Evolutionary conservation across 2,113 vertebrate genomes (phyloP).

Genomic region (Toxotes jaculatrix): DNA sequence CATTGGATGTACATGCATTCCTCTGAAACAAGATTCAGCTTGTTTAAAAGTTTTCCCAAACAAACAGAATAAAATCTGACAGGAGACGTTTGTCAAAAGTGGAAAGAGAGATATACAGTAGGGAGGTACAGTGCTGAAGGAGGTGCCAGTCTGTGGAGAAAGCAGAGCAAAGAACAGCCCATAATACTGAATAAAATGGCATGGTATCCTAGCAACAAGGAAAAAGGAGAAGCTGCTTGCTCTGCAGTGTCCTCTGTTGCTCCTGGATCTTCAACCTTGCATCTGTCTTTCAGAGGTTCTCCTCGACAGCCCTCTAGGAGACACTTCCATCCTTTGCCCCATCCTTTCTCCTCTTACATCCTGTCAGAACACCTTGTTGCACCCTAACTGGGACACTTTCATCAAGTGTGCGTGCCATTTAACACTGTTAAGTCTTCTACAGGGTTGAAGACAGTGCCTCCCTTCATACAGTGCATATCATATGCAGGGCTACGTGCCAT

Average conservation of each 20-base stretch:
- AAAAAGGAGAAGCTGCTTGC: constrained; percentile 57
- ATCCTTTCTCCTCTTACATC: neutral
- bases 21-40: constrained; percentile 47
- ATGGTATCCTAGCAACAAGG: constrained; percentile 84
- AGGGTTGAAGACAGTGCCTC: constrained; percentile 56
- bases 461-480: constrained; percentile 57
- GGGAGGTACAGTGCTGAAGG: constrained; percentile 14
- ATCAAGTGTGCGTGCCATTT: constrained; percentile 42
- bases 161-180: constrained; percentile 55
- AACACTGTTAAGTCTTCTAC: constrained; percentile 34
- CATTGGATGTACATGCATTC: constrained; percentile 30
- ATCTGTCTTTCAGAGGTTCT: constrained; percentile 42
- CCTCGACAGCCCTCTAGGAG: constrained; percentile 22
- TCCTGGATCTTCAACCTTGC: constrained; percentile 66
- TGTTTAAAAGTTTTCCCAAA: constrained; percentile 54
- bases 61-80: constrained; percentile 35
- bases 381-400: constrained; percentile 31
- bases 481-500: constrained; percentile 68
- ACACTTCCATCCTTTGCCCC: neutral
- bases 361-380: constrained; percentile 19
- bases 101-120: constrained; percentile 10
- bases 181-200: constrained; percentile 61
- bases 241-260: constrained; percentile 72
- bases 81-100: constrained; percentile 24
- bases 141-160: constrained; percentile 44